Percentiles rank a stretch among this genome's conserved stretches.
Evolutionary conservation across 2,888 invertebrate genomes (phyloP).

Genomic region (Mesorhabditis sp.): DNA sequence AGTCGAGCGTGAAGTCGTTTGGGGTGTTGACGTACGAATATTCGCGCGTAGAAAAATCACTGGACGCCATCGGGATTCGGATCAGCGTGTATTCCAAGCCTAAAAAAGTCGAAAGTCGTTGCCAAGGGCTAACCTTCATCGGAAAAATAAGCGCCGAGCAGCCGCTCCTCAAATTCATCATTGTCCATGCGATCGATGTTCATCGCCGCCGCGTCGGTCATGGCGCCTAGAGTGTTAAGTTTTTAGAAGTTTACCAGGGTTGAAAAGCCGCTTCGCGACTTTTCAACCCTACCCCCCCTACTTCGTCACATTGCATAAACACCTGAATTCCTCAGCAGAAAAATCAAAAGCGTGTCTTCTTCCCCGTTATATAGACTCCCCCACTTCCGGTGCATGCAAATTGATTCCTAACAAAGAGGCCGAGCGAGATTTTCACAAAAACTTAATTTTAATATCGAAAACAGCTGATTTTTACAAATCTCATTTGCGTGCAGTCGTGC

Average conservation of each 20-base stretch:
- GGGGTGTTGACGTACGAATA: constrained; percentile 75
- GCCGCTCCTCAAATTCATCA: constrained; percentile 10
- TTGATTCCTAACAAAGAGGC: too few relatives aligned
- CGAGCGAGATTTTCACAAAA: too few relatives aligned
- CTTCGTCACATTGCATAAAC: too few relatives aligned
- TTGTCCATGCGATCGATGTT: constrained; percentile 17
- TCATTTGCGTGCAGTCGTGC: too few relatives aligned
- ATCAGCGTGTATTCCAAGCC: constrained; percentile 62
- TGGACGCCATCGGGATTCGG: constrained; percentile 78
- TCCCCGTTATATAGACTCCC: too few relatives aligned
- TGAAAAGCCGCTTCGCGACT: too few relatives aligned
- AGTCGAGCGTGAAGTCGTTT: constrained; percentile 62
- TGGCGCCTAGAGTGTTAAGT: constrained; percentile 62
- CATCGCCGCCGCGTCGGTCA: constrained; percentile 67
- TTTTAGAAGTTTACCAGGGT: not conserved
- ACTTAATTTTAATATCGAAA: too few relatives aligned
- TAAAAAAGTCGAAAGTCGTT: not conserved
- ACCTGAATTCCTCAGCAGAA: too few relatives aligned
- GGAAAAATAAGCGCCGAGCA: constrained; percentile 21
- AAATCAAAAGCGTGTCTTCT: too few relatives aligned
- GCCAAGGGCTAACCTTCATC: constrained; percentile 10
- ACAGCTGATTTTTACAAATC: too few relatives aligned
- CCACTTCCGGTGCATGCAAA: too few relatives aligned
- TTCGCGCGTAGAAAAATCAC: constrained; percentile 76
- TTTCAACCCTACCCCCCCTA: too few relatives aligned